Base-by-base conservation (phyloP, 2,888 invertebrate species). In the Drosophila quinaria region DNA sequence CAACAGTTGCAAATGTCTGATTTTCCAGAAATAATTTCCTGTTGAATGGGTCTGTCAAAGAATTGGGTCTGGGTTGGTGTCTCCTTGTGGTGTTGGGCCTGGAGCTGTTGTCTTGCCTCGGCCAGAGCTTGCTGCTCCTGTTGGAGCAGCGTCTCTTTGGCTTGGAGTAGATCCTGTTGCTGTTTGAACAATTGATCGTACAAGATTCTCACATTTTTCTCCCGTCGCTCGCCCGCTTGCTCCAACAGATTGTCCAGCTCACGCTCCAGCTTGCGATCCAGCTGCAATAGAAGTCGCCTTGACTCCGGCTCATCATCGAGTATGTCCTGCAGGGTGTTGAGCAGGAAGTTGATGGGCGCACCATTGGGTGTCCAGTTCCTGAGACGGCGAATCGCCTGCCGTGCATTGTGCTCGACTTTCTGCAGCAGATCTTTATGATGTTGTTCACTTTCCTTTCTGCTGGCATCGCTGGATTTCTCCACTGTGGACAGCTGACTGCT, bases 141-240 rank as follows among this genome's bases (percentile, higher is more conserved):
- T 0, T 25, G 51, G 9, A 72, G 46, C 11, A 58, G 31, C 29
- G 55, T 4, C 17, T 64, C 47, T 9, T 71, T 80, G 50, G 25
- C 15, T 5, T 1, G 29, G 0, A 54, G 35, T 5, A 31, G 5
- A 11, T 78, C 69, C 49, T 64, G 70, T 5, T 81, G 73, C 31
- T 71, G 62, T 17, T 74, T 19, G 5, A 76, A 55, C 19, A 87
- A 25, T 22, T 78, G 63, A n/a, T 85, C 74, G 25, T 85, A 81
- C 5, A 83, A 31, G 0, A 70, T 72, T 19, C 74, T 68, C 13
- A 85, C 47, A 17, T 85, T 86, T 25, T 51, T 62, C 33, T 74
- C 74, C 0, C 66, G 65, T 0, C 74, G 65, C 19, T 80, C 63
- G 10, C 70, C 69, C 11, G 69, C 67, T 51, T 66, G 70, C 11